Percentiles rank a stretch among this genome's conserved stretches.
Conservation (phyloP, 2,888 invertebrate genomes). For the Trissoscelio sp. region DNA sequence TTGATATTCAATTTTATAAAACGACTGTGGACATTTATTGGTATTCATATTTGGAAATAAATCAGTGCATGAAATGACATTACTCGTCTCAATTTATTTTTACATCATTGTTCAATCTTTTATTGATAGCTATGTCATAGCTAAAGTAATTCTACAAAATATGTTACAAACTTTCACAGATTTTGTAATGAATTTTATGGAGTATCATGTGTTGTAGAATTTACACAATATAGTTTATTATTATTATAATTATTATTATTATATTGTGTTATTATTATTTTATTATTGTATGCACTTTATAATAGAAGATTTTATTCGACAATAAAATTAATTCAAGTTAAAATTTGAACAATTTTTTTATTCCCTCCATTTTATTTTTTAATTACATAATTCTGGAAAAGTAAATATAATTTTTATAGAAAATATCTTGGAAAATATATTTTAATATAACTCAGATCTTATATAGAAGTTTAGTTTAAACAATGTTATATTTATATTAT, state of each 20-base stretch:
- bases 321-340: constrained; percentile 73
- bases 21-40: too few relatives aligned
- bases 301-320: constrained; percentile 74
- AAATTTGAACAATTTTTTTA: constrained; percentile 10
- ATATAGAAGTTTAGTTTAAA: too few relatives aligned
- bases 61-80: too few relatives aligned
- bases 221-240: constrained; percentile 40
- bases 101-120: constrained; percentile 1
- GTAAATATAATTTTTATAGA: too few relatives aligned
- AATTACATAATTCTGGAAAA: too few relatives aligned
- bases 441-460: too few relatives aligned
- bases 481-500: too few relatives aligned
- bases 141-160: not conserved
- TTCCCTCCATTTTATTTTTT: not conserved
- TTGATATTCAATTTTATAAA: too few relatives aligned
- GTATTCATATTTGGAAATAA: too few relatives aligned
- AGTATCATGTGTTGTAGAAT: constrained; percentile 14
- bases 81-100: too few relatives aligned
- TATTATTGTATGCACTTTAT: constrained; percentile 63
- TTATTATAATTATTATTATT: constrained; percentile 26
- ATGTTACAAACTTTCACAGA: not conserved
- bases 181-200: constrained; percentile 5
- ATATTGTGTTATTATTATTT: constrained; percentile 47
- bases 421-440: too few relatives aligned
- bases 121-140: constrained; percentile 16